Conservation (phyloP, 2,888 invertebrate species). For the Agrilus biguttatus region DNA sequence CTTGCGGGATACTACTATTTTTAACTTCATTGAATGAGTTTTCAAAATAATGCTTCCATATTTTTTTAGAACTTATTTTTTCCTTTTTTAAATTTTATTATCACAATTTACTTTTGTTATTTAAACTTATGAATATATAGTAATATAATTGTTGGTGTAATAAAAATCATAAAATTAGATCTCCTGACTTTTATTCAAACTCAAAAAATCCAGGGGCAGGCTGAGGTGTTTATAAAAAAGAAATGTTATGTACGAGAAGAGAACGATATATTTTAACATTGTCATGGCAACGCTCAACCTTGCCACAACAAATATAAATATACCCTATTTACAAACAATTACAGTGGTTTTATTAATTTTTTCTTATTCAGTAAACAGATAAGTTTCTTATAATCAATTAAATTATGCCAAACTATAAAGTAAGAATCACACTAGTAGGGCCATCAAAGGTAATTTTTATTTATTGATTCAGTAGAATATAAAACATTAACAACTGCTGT, state of each 20-base stretch:
- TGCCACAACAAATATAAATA: background rate
- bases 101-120: conserved; percentile 32
- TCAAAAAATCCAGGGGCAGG: too few relatives aligned
- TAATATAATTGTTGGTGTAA: conserved; percentile 37
- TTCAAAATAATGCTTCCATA: conserved; percentile 27
- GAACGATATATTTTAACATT: too few relatives aligned
- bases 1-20: conserved; percentile 24
- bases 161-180: conserved; percentile 25
- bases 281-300: too few relatives aligned
- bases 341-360: background rate
- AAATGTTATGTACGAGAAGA: too few relatives aligned
- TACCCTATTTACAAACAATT: conserved; percentile 2
- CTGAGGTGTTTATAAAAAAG: too few relatives aligned
- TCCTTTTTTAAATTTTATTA: conserved; percentile 28
- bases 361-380: too few relatives aligned
- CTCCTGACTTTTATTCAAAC: conserved; percentile 1
- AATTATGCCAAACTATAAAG: conserved; percentile 11
- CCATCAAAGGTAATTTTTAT: conserved; percentile 14
- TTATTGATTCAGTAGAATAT: background rate
- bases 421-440: conserved; percentile 16
- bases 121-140: conserved; percentile 33
- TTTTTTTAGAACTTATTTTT: conserved; percentile 24
- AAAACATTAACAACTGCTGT: background rate
- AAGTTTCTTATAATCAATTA: too few relatives aligned
- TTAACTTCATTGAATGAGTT: conserved; percentile 22